Percentiles rank a stretch among this genome's conserved stretches.
phyloP scores from a whole-genome alignment of 2,888 invertebrate genomes.

The Drosophila buzzatii region DNA sequence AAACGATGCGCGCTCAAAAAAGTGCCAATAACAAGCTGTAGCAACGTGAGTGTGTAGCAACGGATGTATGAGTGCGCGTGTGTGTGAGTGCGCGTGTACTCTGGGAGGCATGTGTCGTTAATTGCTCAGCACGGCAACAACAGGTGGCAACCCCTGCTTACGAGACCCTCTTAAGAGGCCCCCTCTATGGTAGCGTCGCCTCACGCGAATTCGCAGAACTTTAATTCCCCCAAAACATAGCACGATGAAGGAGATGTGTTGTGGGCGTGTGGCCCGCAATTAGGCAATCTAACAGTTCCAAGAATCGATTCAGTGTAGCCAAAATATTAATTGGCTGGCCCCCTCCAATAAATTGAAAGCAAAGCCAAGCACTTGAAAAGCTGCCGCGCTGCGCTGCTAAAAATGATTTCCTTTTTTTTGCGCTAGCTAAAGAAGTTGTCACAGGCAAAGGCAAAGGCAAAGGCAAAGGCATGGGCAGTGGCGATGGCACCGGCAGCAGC shows the following conservation, averaged over 20 bases:
- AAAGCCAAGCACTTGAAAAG: constrained; percentile 32
- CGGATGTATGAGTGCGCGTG: background rate
- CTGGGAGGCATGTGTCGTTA: constrained; percentile 45
- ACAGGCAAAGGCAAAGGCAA: constrained; percentile 19
- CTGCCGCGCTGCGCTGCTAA: constrained; percentile 51
- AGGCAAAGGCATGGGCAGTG: constrained; percentile 4
- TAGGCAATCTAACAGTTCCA: constrained; percentile 82
- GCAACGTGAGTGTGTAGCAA: constrained; percentile 41
- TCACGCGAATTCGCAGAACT: constrained; percentile 70
- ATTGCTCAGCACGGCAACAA: constrained; percentile 65
- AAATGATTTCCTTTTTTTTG: constrained; percentile 47
- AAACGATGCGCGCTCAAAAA: constrained; percentile 42
- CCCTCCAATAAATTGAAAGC: constrained; percentile 31
- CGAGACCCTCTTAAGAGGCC: constrained; percentile 7
- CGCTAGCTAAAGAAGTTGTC: constrained; percentile 61
- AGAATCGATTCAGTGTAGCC: constrained; percentile 77
- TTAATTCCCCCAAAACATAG: constrained; percentile 57
- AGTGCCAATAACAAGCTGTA: constrained; percentile 34
- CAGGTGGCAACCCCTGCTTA: constrained; percentile 62
- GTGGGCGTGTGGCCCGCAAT: constrained; percentile 70
- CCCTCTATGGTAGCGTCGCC: constrained; percentile 20
- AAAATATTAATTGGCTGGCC: constrained; percentile 72
- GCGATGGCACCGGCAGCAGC: constrained; percentile 26
- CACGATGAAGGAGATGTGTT: background rate
- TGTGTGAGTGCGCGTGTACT: constrained; percentile 28